Percentiles rank a stretch among this genome's conserved stretches.
These are phyloP conservation scores for Heteromormyrus szaboi DNA, from an alignment of 2,797 vertebrate species.

Conservation along the genomic window DNA sequence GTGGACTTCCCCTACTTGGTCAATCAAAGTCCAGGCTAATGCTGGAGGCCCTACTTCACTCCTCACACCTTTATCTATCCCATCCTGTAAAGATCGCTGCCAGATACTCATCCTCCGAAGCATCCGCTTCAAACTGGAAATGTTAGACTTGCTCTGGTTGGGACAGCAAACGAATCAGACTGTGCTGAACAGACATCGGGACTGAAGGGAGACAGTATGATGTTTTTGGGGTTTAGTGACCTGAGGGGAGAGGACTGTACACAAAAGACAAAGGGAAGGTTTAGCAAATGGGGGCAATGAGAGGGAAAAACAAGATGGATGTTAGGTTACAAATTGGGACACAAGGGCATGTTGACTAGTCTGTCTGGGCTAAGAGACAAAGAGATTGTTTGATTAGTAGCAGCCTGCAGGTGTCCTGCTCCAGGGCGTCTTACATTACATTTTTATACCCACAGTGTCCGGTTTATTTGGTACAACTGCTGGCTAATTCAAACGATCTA, in stretches of 20 bases:
- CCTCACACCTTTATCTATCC: neutral
- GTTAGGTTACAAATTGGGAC: neutral
- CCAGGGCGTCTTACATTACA: neutral
- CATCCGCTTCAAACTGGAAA: neutral
- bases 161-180: neutral
- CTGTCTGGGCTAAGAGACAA: neutral
- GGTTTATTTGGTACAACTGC: neutral
- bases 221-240: neutral
- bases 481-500: neutral
- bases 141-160: neutral
- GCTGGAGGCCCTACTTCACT: neutral
- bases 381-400: slow-evolving; percentile 4
- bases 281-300: neutral
- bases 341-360: neutral
- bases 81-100: neutral
- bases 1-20: slow-evolving; percentile 39
- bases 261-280: neutral
- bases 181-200: neutral
- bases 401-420: neutral
- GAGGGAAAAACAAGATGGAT: neutral
- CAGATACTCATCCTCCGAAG: neutral
- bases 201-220: neutral
- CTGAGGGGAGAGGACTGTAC: neutral
- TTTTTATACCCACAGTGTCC: neutral
- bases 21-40: slow-evolving; percentile 37